Evolutionary conservation across 2,113 vertebrate genomes (phyloP).

Genomic region (Lutjanus erythropterus): DNA sequence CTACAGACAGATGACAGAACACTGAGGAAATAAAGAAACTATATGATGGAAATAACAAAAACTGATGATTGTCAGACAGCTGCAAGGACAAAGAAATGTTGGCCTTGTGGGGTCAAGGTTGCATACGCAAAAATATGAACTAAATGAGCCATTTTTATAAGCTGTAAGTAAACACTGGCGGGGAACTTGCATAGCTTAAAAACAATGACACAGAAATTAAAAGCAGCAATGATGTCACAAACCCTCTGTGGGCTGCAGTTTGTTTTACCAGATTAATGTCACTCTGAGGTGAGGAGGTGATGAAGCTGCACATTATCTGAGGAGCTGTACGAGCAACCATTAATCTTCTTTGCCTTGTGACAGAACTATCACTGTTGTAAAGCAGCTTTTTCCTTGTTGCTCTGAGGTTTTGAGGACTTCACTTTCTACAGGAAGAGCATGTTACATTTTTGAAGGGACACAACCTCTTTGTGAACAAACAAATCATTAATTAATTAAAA

Average conservation of each 20-base stretch:
- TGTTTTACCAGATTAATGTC: not conserved
- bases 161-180: not conserved
- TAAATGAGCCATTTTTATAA: too few species aligned
- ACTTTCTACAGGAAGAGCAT: too few species aligned
- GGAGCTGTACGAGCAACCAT: not conserved
- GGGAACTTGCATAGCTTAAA: too few species aligned
- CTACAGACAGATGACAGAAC: not conserved
- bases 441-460: too few species aligned
- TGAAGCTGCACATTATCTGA: not conserved
- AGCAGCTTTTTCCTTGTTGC: not conserved
- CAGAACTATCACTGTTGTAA: too few species aligned
- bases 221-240: not conserved
- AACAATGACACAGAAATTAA: too few species aligned
- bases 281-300: not conserved
- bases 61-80: not conserved
- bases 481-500: too few species aligned
- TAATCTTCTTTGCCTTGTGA: not conserved
- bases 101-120: too few species aligned
- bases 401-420: not conserved
- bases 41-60: not conserved
- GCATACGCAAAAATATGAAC: too few species aligned
- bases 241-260: not conserved
- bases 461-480: too few species aligned
- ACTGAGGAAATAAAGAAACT: not conserved
- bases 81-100: not conserved